Conservation (phyloP, 2,888 invertebrate species). For the Coelogynopora nodosa region DNA sequence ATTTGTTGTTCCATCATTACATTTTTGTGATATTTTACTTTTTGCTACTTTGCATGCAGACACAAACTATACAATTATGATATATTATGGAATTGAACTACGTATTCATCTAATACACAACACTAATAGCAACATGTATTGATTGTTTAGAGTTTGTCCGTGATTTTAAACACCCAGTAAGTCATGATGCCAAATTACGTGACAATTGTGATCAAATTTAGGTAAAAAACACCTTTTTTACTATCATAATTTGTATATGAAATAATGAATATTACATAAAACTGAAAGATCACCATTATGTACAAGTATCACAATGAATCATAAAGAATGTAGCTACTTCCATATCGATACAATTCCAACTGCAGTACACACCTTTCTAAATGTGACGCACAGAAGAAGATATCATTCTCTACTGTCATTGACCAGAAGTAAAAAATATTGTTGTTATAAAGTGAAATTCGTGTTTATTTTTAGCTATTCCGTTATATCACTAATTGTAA, state of each 20-base stretch:
- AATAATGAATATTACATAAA: not conserved
- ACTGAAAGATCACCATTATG: not conserved
- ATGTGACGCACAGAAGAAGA: not conserved
- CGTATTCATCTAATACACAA: not conserved
- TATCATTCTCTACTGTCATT: not conserved
- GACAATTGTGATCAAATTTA: not conserved
- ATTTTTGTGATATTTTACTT: not conserved
- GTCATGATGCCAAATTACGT: not conserved
- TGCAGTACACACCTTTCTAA: not conserved
- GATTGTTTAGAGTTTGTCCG: not conserved
- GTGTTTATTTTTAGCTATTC: not conserved
- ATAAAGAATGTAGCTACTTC: not conserved
- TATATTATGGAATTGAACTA: not conserved
- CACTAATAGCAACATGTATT: not conserved
- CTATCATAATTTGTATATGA: not conserved
- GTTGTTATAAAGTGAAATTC: not conserved
- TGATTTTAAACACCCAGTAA: not conserved
- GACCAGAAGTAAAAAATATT: not conserved
- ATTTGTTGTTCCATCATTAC: not conserved
- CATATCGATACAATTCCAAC: not conserved
- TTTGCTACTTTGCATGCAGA: not conserved
- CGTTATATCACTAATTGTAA: not conserved
- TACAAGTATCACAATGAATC: not conserved
- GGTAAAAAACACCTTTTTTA: not conserved
- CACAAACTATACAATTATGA: not conserved